These are phyloP conservation scores for Microctenopoma lineatum DNA, from an alignment of 2,797 vertebrate species.

Conservation along the genomic window DNA sequence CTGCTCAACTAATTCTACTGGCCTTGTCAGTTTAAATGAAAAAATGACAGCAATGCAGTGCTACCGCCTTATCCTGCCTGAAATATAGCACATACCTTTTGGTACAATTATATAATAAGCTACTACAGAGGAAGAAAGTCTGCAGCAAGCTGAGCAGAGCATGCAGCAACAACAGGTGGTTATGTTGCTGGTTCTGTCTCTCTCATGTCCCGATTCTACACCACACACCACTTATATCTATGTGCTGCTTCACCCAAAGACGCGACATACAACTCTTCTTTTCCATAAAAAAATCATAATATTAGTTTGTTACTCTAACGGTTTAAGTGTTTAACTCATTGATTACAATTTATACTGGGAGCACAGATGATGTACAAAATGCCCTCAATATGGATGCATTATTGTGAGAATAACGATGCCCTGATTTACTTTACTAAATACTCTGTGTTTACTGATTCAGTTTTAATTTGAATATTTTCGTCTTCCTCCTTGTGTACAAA, in stretches of 20 bases:
- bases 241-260: neutral
- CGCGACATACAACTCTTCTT: neutral
- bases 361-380: slow-evolving; percentile 3
- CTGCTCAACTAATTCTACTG: neutral
- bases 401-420: slow-evolving; percentile 27
- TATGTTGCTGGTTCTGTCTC: neutral
- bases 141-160: neutral
- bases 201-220: neutral
- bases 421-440: slow-evolving; percentile 39
- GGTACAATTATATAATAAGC: neutral
- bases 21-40: slow-evolving; percentile 4
- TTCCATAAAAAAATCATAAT: slow-evolving; percentile 10
- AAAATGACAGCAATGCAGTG: neutral
- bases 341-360: slow-evolving; percentile 23
- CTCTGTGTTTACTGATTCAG: slow-evolving; percentile 20
- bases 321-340: slow-evolving; percentile 21
- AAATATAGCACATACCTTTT: neutral
- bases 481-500: slow-evolving; percentile 1
- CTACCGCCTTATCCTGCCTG: neutral
- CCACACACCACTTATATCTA: neutral
- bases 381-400: slow-evolving; percentile 32
- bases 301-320: slow-evolving; percentile 9
- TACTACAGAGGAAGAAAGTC: neutral
- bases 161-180: neutral
- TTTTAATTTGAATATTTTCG: slow-evolving; percentile 24